Base-by-base conservation (phyloP, 2,113 vertebrate genomes). In the human (Homo sapiens) region DNA sequence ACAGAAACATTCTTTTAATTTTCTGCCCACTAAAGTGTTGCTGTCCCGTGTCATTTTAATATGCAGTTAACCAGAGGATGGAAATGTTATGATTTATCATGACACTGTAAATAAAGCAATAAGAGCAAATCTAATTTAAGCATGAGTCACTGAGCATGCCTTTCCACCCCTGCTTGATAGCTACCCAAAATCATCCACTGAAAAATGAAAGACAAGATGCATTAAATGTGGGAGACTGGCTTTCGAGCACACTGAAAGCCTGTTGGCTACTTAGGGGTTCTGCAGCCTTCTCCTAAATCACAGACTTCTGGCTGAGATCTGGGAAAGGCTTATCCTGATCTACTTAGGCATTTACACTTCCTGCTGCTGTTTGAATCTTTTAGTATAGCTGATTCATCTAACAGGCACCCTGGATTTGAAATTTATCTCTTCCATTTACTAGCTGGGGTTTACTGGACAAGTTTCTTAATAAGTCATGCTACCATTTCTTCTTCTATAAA, bases 71-170 rank as follows among this genome's bases (percentile, higher is more conserved):
- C 83, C 87, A 95, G 96, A 87, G 61, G 89, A 90, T 92, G 75
- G 48, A 96, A 97, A 96, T 97, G 90, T 80, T 98, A 84, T 96
- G 96, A 97, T 97, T 97, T 97, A 97, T 97, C 79, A 57, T 96
- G 97, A 96, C 95, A 91, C 92, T 68, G 64, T 96, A 97, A 97
- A 97, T 96, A 98, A 97, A 97, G 97, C 93, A 96, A 68, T 96
- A 81, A 93, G 90, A 96, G 90, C 73, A 97, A 94, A 97, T 97
- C 95, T 96, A 94, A 97, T 96, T 96, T 97, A 81, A 87, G 68
- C 57, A 92, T 40, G 92, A 97, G 61, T 84, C 98, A 80, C 30
- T 52, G 95, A 85, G 52, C 52, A 35, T 82, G 95, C 59, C 61
- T 96, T 86, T 94, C 83, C 68, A n/a, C 80, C 89, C 86, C 50